Evolutionary conservation across 2,888 invertebrate genomes (phyloP).

Genomic region (Noctuana brunneofusca): DNA sequence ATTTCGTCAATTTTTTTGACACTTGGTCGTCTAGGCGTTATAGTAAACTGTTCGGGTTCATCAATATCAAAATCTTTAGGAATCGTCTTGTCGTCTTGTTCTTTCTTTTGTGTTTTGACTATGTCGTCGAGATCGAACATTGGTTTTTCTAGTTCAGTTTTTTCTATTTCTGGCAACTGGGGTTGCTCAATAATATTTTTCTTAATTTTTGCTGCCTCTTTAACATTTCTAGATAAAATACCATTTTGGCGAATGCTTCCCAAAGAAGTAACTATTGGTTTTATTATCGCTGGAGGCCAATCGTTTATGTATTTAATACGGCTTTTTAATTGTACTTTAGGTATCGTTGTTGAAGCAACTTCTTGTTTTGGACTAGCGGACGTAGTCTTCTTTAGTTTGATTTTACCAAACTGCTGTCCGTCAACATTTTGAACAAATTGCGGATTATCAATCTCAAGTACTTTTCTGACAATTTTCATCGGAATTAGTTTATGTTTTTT

Average conservation of each 20-base stretch:
- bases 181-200: constrained; percentile 83
- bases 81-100: constrained; percentile 42
- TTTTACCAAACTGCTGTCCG: constrained; percentile 85
- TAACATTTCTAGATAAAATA: constrained; percentile 86
- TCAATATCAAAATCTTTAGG: constrained; percentile 46
- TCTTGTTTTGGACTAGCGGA: constrained; percentile 76
- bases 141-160: constrained; percentile 82
- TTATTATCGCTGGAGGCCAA: constrained; percentile 84
- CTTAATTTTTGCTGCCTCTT: constrained; percentile 86
- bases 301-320: constrained; percentile 84
- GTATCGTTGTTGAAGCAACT: constrained; percentile 70
- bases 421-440: constrained; percentile 84
- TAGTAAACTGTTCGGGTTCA: constrained; percentile 68
- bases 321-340: constrained; percentile 88
- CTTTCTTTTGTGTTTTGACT: constrained; percentile 40
- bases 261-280: constrained; percentile 77
- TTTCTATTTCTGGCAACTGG: constrained; percentile 80
- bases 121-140: constrained; percentile 79
- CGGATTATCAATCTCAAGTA: constrained; percentile 84
- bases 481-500: constrained; percentile 66
- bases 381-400: constrained; percentile 86
- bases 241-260: constrained; percentile 85
- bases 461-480: constrained; percentile 85
- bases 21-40: constrained; percentile 68
- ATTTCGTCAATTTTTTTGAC: constrained; percentile 79